phyloP scores from a whole-genome alignment of 2,797 vertebrate genomes.

The Apodemus agrarius region DNA sequence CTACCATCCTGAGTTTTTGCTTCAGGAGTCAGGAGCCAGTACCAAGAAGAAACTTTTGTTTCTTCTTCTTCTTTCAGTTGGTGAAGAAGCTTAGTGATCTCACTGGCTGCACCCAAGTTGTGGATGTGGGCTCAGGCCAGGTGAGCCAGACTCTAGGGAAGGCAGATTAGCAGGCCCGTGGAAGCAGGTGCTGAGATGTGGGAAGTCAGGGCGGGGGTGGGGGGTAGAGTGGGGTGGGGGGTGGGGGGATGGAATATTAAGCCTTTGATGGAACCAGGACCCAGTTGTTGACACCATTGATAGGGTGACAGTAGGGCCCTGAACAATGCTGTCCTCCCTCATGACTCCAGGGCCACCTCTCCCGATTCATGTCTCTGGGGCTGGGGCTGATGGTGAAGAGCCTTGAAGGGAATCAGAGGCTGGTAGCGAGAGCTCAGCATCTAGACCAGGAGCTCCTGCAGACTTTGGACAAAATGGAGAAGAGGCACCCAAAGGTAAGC shows the following conservation, averaged over 20 bases:
- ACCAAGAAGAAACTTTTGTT: constrained; percentile 2
- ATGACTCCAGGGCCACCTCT: constrained; percentile 92
- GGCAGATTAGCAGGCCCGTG: background rate
- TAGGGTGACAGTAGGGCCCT: background rate
- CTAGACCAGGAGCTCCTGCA: constrained; percentile 91
- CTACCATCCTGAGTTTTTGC: background rate
- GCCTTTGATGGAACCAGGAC: background rate
- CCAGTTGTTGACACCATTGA: background rate
- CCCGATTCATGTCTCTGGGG: constrained; percentile 93
- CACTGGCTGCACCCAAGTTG: constrained; percentile 88
- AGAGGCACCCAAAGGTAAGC: constrained; percentile 78
- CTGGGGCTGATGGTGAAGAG: constrained; percentile 92
- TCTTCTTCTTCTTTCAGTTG: constrained; percentile 85
- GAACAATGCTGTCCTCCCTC: background rate
- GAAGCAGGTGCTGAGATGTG: background rate
- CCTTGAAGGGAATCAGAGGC: constrained; percentile 90
- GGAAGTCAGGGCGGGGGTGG: background rate
- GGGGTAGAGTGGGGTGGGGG: too few relatives aligned
- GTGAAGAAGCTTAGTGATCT: constrained; percentile 91
- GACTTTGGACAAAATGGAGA: constrained; percentile 87
- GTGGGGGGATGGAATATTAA: background rate
- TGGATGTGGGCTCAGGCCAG: constrained; percentile 97
- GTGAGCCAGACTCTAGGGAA: constrained; percentile 84
- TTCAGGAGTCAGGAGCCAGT: background rate
- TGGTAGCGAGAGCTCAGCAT: constrained; percentile 88